A percentile compares a stretch with the other conserved stretches of the same genome.
Conservation (phyloP, 2,113 vertebrate species). For the Rhea americana region DNA sequence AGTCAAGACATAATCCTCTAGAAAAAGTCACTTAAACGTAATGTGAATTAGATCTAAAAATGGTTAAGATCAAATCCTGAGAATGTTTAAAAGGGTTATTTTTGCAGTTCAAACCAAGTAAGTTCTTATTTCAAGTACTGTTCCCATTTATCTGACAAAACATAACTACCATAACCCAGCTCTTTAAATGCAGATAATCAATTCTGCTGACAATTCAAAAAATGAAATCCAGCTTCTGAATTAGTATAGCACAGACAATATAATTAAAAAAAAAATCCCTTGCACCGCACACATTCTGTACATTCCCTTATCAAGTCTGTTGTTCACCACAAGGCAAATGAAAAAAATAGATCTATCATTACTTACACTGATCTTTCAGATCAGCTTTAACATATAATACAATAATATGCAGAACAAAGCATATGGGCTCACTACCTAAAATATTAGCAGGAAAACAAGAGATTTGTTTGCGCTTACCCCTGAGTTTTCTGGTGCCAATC, state of each 20-base stretch:
- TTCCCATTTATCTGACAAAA: background rate
- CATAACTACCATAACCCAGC: no score
- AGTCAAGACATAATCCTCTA: background rate
- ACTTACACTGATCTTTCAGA: background rate
- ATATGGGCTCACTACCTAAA: background rate
- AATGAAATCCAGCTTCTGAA: background rate
- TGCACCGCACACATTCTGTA: background rate
- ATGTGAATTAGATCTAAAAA: background rate
- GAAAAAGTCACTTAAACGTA: background rate
- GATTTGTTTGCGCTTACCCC: slow-evolving; percentile 79
- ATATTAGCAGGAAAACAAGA: background rate
- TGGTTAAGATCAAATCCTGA: background rate
- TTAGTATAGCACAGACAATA: background rate
- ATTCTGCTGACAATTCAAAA: background rate
- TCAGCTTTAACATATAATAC: background rate
- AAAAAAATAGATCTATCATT: background rate
- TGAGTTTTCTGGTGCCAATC: slow-evolving; percentile 99
- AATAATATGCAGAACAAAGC: background rate
- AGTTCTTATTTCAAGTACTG: background rate
- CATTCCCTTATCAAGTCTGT: background rate
- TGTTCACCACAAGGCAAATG: background rate
- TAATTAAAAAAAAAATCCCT: background rate
- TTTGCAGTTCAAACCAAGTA: background rate
- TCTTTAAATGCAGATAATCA: background rate
- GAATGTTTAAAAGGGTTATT: background rate